phyloP scores from a whole-genome alignment of 2,797 vertebrate genomes.

The Rhinatrema bivittatum region DNA sequence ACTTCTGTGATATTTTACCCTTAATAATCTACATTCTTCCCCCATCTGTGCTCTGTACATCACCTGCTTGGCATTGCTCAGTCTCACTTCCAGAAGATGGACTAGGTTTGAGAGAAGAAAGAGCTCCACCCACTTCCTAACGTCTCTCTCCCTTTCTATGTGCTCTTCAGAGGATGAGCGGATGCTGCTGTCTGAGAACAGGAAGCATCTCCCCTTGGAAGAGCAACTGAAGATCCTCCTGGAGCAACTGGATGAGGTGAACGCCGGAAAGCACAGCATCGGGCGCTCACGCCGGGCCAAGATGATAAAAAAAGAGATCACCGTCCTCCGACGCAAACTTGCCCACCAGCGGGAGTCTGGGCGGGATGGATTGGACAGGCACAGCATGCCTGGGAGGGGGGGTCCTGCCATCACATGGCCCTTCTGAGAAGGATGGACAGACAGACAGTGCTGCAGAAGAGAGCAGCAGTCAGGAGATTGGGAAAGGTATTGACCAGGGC shows the following conservation, averaged over 20 bases:
- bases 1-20: no score
- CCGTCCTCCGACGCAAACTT: conserved; percentile 84
- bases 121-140: fast-evolving
- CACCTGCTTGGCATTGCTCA: no score
- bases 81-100: no score
- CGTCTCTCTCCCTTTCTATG: conserved; percentile 6
- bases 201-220: conserved; percentile 80
- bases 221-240: conserved; percentile 90
- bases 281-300: conserved; percentile 88
- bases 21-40: no score
- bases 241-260: conserved; percentile 79
- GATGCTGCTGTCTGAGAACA: conserved; percentile 76
- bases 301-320: conserved; percentile 94
- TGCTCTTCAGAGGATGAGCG: conserved; percentile 56
- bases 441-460: conserved; percentile 89
- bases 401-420: conserved; percentile 50
- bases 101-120: no score
- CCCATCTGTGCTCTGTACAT: no score
- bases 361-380: conserved; percentile 61
- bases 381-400: conserved; percentile 61
- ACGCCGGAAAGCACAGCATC: conserved; percentile 84
- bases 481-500: conserved; percentile 71
- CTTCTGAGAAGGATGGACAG: conserved; percentile 66
- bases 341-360: conserved; percentile 81
- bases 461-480: conserved; percentile 96